These are phyloP conservation scores for Emydocephalus ijimae DNA, from an alignment of 2,113 vertebrate species.

Conservation along the genomic window DNA sequence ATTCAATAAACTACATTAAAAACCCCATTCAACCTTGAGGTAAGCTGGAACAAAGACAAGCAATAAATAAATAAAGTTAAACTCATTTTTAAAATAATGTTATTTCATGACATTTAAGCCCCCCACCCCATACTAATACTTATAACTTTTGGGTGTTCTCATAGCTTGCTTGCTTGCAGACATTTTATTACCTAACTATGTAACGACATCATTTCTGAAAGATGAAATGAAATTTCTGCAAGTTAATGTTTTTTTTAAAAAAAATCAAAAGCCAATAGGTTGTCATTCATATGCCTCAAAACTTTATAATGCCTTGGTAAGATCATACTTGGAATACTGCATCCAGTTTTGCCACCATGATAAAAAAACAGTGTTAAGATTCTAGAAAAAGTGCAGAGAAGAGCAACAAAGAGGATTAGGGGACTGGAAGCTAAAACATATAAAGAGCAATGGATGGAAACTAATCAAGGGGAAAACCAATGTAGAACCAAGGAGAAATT, in stretches of 20 bases:
- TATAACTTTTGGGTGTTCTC: background rate
- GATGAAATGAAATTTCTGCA: background rate
- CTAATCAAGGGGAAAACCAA: no score
- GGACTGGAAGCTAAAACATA: no score
- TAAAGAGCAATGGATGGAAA: no score
- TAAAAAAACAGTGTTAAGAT: no score
- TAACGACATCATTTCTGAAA: background rate
- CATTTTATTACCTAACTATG: background rate
- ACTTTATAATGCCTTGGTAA: no score
- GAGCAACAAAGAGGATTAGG: no score
- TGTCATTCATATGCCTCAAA: background rate
- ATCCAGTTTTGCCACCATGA: no score
- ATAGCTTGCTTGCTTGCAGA: background rate
- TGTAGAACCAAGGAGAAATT: no score
- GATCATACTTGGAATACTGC: no score
- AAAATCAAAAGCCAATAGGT: background rate
- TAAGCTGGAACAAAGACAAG: background rate
- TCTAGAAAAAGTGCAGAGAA: no score
- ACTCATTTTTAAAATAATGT: background rate
- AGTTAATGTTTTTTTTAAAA: background rate
- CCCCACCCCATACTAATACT: background rate
- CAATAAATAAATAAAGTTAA: background rate
- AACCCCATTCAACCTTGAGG: background rate
- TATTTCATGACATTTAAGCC: background rate
- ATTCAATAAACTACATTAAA: background rate